Percentiles rank a stretch among this genome's conserved stretches.
These are phyloP conservation scores for Chelidonichthys spinosus DNA, from an alignment of 2,797 vertebrate genomes.

Conservation along the genomic window DNA sequence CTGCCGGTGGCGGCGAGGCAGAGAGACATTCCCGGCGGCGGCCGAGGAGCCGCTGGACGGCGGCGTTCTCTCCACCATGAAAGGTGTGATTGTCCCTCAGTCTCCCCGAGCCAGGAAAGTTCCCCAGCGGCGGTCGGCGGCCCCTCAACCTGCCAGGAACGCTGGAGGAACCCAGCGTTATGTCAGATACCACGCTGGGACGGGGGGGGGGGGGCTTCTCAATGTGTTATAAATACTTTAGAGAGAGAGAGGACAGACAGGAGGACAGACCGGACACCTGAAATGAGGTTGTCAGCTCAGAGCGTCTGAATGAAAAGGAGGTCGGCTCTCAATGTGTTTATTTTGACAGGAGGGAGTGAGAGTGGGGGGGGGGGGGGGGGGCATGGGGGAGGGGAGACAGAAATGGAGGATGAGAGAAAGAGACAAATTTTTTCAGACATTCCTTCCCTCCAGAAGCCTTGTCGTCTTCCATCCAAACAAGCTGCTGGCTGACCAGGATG, in stretches of 20 bases:
- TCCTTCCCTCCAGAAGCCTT: slow-evolving; percentile 67
- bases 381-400: slow-evolving; percentile 31
- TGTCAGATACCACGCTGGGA: slow-evolving; percentile 73
- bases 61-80: slow-evolving; percentile 83
- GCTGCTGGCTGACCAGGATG: too few species aligned
- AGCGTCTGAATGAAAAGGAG: slow-evolving; percentile 73
- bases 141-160: slow-evolving; percentile 83
- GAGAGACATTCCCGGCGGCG: slow-evolving; percentile 69
- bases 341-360: slow-evolving; percentile 80
- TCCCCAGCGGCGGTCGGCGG: slow-evolving; percentile 80
- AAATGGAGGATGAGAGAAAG: slow-evolving; percentile 56
- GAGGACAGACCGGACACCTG: slow-evolving; percentile 52
- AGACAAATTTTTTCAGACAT: slow-evolving; percentile 69
- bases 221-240: slow-evolving; percentile 80
- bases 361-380: slow-evolving; percentile 32
- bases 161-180: slow-evolving; percentile 66
- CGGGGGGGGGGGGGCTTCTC: slow-evolving; percentile 45
- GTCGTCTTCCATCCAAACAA: too few species aligned
- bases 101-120: slow-evolving; percentile 86
- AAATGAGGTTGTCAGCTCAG: slow-evolving; percentile 52
- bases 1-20: slow-evolving; percentile 33
- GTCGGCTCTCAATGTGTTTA: slow-evolving; percentile 79
- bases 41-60: slow-evolving; percentile 71
- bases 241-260: slow-evolving; percentile 47
- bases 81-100: slow-evolving; percentile 85